A percentile compares a stretch with the other conserved stretches of the same genome.
phyloP scores from a whole-genome alignment of 2,888 invertebrate genomes.

The Cactoblastis cactorum region DNA sequence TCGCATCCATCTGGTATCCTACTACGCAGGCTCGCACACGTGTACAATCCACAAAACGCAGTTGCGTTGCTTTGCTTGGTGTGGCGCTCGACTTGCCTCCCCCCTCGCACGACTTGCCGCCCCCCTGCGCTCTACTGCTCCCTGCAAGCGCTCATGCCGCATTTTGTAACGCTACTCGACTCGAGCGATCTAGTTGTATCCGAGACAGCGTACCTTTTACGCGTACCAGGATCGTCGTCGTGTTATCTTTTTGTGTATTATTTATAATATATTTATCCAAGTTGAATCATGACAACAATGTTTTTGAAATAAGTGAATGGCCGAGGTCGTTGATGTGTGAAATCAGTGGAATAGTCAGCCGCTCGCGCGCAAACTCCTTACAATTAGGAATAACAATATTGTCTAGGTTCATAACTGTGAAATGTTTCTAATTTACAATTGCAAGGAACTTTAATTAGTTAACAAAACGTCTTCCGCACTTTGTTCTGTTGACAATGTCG shows the following conservation, averaged over 20 bases:
- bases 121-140: conserved; percentile 21
- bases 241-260: conserved; percentile 50
- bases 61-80: conserved; percentile 23
- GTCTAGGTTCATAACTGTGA: conserved; percentile 31
- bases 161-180: conserved; percentile 49
- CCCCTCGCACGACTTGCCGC: conserved; percentile 32
- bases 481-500: conserved; percentile 29
- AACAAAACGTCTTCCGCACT: conserved; percentile 27
- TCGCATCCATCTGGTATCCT: conserved; percentile 36
- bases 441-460: conserved; percentile 29
- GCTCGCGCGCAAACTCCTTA: conserved; percentile 51
- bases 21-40: conserved; percentile 46
- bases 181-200: conserved; percentile 51
- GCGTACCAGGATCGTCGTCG: conserved; percentile 33
- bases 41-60: conserved; percentile 46
- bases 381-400: conserved; percentile 45
- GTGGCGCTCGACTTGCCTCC: conserved; percentile 30
- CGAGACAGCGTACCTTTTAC: conserved; percentile 46
- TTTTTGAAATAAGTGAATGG: conserved; percentile 46
- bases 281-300: conserved; percentile 36
- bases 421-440: conserved; percentile 26
- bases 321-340: conserved; percentile 47
- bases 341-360: conserved; percentile 32
- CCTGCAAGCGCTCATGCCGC: conserved; percentile 37
- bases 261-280: conserved; percentile 33